These are phyloP conservation scores for Corapipo altera DNA, from an alignment of 2,113 vertebrate genomes.

Conservation along the genomic window DNA sequence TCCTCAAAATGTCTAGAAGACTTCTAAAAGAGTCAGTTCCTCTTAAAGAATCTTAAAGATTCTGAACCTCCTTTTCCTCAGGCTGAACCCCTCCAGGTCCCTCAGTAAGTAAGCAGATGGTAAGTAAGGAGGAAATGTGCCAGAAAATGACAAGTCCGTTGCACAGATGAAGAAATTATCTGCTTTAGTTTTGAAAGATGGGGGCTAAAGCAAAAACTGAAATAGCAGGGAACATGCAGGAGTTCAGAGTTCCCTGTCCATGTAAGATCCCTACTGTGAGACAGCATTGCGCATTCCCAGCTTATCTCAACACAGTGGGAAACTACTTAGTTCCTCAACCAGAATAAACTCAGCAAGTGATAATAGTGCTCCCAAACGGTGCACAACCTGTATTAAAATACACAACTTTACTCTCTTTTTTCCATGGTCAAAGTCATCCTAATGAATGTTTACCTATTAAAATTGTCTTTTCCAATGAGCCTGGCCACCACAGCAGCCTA, in stretches of 20 bases:
- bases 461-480: background rate
- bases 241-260: background rate
- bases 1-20: background rate
- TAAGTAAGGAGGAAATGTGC: background rate
- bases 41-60: background rate
- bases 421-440: background rate
- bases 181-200: background rate
- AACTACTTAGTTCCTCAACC: background rate
- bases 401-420: background rate
- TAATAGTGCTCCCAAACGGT: background rate
- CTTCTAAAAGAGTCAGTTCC: background rate
- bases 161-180: background rate
- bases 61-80: background rate
- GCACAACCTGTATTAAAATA: background rate
- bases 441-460: background rate
- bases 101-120: background rate
- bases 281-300: background rate
- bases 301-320: background rate
- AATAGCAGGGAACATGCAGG: rapidly evolving
- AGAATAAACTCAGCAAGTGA: background rate
- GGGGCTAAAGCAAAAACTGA: background rate
- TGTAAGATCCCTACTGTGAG: background rate
- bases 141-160: background rate
- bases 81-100: background rate
- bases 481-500: background rate